These are phyloP conservation scores for Emys orbicularis DNA, from an alignment of 2,797 vertebrate species.

Conservation along the genomic window DNA sequence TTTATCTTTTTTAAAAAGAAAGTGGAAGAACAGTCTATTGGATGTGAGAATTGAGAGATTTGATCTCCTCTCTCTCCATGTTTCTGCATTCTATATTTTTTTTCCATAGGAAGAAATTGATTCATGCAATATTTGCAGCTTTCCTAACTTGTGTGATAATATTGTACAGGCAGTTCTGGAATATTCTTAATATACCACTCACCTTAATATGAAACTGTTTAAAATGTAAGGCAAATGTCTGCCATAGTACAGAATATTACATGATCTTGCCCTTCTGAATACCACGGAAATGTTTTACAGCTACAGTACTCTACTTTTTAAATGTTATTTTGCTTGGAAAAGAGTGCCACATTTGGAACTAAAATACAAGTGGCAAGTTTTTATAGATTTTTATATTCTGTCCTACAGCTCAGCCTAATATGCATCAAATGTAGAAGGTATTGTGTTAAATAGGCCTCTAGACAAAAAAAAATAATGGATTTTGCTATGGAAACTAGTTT, in stretches of 20 bases:
- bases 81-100: not conserved
- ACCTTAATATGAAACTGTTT: not conserved
- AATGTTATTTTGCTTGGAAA: not conserved
- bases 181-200: not conserved
- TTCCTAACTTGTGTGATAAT: not conserved
- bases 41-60: constrained; percentile 4
- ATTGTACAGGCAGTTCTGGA: not conserved
- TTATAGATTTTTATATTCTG: not conserved
- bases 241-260: not conserved
- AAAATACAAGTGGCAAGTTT: not conserved
- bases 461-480: not conserved
- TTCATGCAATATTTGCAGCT: constrained; percentile 16
- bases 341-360: not conserved
- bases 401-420: not conserved
- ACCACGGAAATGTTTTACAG: not conserved
- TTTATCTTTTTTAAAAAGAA: constrained; percentile 16
- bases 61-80: constrained; percentile 11
- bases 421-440: not conserved
- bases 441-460: not conserved
- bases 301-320: not conserved
- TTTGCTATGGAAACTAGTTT: constrained; percentile 23
- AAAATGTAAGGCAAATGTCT: not conserved
- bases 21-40: constrained; percentile 26
- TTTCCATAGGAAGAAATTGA: not conserved
- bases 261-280: not conserved